Conservation (phyloP, 2,797 vertebrate genomes). For the Paedocypris micromegethes region DNA sequence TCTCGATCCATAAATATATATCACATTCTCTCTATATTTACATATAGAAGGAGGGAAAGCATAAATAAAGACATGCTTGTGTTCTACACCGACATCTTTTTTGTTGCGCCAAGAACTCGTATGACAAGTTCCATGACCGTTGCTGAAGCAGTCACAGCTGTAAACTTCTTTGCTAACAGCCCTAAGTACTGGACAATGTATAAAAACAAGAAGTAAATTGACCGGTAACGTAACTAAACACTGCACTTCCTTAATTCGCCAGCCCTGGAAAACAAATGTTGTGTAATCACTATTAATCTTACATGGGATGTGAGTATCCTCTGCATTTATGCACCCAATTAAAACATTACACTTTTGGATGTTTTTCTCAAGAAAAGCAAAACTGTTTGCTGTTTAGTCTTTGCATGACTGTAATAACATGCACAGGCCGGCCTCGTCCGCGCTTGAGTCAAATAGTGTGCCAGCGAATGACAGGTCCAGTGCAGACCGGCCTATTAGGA, state of each 20-base stretch:
- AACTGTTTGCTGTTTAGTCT: too few species aligned
- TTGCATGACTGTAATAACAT: too few species aligned
- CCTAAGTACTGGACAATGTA: constrained; percentile 3
- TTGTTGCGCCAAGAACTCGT: constrained; percentile 53
- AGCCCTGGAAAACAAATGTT: background rate
- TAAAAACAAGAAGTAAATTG: constrained; percentile 6
- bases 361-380: too few species aligned
- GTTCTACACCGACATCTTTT: constrained; percentile 57
- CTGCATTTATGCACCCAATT: too few species aligned
- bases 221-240: constrained; percentile 24
- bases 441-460: constrained; percentile 16
- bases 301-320: background rate
- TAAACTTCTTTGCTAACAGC: constrained; percentile 33
- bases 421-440: constrained; percentile 22
- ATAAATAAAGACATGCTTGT: constrained; percentile 64
- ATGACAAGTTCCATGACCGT: constrained; percentile 58
- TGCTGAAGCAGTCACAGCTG: constrained; percentile 42
- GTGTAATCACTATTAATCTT: background rate
- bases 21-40: constrained; percentile 13
- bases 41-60: constrained; percentile 52
- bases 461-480: constrained; percentile 48
- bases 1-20: constrained; percentile 51
- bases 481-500: constrained; percentile 51
- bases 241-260: constrained; percentile 17
- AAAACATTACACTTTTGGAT: too few species aligned